phyloP scores from a whole-genome alignment of 2,888 invertebrate species.

The Cantharis rustica region DNA sequence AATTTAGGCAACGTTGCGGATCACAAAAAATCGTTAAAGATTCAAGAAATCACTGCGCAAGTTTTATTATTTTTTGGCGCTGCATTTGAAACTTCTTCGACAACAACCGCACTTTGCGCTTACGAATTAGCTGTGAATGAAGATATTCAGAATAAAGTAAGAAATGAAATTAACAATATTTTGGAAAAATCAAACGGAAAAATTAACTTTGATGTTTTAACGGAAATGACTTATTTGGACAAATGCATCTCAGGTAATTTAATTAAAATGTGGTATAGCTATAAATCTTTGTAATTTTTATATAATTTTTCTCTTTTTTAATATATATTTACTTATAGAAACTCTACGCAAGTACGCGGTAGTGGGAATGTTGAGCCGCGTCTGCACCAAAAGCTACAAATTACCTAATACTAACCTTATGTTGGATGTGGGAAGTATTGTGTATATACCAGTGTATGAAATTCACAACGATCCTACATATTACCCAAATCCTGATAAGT shows the following conservation, averaged over 20 bases:
- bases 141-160: conserved; percentile 53
- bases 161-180: conserved; percentile 53
- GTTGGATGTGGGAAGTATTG: conserved; percentile 36
- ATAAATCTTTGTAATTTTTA: too few species aligned
- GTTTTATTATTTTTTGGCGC: conserved; percentile 43
- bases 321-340: conserved; percentile 41
- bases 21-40: background rate
- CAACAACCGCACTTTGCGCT: conserved; percentile 55
- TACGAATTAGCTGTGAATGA: conserved; percentile 58
- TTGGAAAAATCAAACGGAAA: conserved; percentile 50
- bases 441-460: conserved; percentile 39
- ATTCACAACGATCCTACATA: conserved; percentile 43
- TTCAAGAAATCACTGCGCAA: conserved; percentile 37
- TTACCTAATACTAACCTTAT: conserved; percentile 40
- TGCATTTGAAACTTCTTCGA: conserved; percentile 52
- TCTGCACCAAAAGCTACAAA: conserved; percentile 39
- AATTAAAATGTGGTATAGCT: too few species aligned
- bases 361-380: conserved; percentile 38
- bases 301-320: too few species aligned
- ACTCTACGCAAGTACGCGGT: conserved; percentile 45
- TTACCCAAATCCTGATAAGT: conserved; percentile 63
- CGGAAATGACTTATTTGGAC: conserved; percentile 58
- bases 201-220: conserved; percentile 56
- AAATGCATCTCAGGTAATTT: conserved; percentile 52
- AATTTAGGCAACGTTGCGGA: background rate